These are phyloP conservation scores for Gari tellinella DNA, from an alignment of 2,888 invertebrate genomes.

Conservation along the genomic window DNA sequence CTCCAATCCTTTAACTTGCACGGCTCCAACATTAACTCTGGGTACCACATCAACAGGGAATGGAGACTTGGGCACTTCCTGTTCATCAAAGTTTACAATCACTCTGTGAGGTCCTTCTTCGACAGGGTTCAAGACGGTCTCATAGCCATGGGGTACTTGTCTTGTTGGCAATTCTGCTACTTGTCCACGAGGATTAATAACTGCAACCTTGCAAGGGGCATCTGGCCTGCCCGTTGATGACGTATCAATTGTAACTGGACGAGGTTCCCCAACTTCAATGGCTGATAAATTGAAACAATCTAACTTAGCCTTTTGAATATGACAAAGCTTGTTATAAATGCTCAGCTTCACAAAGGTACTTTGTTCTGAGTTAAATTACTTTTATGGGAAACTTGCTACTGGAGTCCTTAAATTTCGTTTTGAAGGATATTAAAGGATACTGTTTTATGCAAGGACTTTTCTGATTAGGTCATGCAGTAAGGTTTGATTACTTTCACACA, in stretches of 20 bases:
- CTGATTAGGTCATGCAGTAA: too few relatives aligned
- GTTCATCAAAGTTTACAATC: conserved; percentile 82
- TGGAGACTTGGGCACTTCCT: conserved; percentile 82
- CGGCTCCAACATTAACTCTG: conserved; percentile 30
- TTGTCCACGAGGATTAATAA: conserved; percentile 78
- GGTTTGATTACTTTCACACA: too few relatives aligned
- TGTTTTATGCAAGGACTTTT: too few relatives aligned
- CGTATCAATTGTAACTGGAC: conserved; percentile 49
- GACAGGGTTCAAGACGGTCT: conserved; percentile 81
- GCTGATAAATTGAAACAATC: conserved; percentile 28
- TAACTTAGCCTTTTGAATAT: background rate
- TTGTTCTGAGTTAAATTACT: too few relatives aligned
- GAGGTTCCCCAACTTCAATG: conserved; percentile 47
- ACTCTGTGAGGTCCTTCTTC: conserved; percentile 84
- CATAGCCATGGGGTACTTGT: conserved; percentile 89
- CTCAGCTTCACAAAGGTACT: too few relatives aligned
- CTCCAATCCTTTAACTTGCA: conserved; percentile 40
- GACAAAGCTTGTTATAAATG: background rate
- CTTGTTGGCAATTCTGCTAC: conserved; percentile 91
- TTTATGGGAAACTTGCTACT: too few relatives aligned
- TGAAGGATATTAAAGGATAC: too few relatives aligned
- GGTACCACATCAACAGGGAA: conserved; percentile 75
- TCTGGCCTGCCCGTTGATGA: conserved; percentile 63
- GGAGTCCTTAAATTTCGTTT: too few relatives aligned
- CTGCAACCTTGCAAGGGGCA: conserved; percentile 64